These are phyloP conservation scores for Phyllotis vaccarum DNA, from an alignment of 2,797 vertebrate genomes.

Conservation along the genomic window DNA sequence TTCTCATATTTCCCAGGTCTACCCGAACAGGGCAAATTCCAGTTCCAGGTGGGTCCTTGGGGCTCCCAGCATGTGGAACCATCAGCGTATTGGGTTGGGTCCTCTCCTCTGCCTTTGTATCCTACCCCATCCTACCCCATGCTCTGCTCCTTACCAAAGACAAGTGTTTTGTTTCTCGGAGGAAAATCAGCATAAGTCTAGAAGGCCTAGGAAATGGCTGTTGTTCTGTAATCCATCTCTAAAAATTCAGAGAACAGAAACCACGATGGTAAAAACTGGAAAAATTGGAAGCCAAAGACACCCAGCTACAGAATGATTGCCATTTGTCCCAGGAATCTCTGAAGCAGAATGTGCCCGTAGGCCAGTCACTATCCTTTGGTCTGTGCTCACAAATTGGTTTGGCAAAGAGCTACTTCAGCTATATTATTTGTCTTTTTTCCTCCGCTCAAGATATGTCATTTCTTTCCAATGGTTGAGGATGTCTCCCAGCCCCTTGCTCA, in stretches of 20 bases:
- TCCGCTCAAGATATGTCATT: background rate
- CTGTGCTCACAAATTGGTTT: rapidly evolving
- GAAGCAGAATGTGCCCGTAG: rapidly evolving
- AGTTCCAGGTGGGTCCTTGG: rapidly evolving
- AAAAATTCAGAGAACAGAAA: background rate
- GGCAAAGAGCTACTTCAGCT: background rate
- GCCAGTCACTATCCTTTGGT: background rate
- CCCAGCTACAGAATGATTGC: no score
- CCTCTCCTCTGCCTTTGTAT: background rate
- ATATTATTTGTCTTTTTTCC: background rate
- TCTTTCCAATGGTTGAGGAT: background rate
- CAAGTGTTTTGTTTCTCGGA: background rate
- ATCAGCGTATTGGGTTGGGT: background rate
- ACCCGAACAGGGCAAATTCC: background rate
- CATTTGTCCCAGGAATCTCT: background rate
- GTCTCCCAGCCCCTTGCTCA: background rate
- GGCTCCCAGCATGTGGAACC: rapidly evolving
- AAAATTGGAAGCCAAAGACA: background rate
- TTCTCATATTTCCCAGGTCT: background rate
- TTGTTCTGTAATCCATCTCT: background rate
- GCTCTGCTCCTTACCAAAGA: no score
- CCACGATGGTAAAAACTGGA: background rate
- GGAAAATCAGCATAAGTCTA: background rate
- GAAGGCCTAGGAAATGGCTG: background rate
- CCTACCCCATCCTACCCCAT: no score